Conservation (phyloP, 1,140 invertebrate genomes). For the Trichogramma pretiosum region DNA sequence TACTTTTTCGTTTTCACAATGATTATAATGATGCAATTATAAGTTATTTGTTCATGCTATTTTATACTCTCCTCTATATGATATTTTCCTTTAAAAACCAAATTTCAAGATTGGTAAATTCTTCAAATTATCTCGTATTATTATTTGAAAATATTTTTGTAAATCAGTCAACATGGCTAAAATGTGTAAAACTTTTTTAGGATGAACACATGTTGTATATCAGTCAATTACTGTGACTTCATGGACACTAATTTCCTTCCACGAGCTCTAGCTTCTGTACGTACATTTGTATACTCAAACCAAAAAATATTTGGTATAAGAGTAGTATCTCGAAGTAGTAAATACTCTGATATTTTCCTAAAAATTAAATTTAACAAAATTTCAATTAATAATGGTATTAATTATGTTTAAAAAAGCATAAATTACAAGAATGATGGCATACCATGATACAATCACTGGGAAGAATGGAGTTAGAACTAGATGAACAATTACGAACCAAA, state of each 20-base stretch:
- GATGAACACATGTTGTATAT: no score
- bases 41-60: no score
- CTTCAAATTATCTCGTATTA: no score
- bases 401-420: neutral
- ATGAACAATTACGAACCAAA: conserved; percentile 75
- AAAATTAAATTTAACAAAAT: conserved; percentile 15
- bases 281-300: conserved; percentile 88
- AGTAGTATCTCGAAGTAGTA: conserved; percentile 81
- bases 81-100: no score
- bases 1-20: conserved; percentile 37
- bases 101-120: no score
- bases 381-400: conserved; percentile 4
- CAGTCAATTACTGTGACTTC: conserved; percentile 84
- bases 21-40: no score
- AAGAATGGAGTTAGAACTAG: conserved; percentile 75
- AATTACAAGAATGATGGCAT: conserved; percentile 20
- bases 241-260: conserved; percentile 76
- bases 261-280: conserved; percentile 70
- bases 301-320: conserved; percentile 88
- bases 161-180: no score
- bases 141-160: no score
- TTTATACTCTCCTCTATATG: no score
- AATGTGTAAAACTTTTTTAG: no score
- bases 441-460: conserved; percentile 78
- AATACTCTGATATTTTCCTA: conserved; percentile 78